Evolutionary conservation across 2,888 invertebrate species (phyloP), one percentile per base, ranked within the genome.

Genomic region (Sphecodes monilicornis): DNA sequence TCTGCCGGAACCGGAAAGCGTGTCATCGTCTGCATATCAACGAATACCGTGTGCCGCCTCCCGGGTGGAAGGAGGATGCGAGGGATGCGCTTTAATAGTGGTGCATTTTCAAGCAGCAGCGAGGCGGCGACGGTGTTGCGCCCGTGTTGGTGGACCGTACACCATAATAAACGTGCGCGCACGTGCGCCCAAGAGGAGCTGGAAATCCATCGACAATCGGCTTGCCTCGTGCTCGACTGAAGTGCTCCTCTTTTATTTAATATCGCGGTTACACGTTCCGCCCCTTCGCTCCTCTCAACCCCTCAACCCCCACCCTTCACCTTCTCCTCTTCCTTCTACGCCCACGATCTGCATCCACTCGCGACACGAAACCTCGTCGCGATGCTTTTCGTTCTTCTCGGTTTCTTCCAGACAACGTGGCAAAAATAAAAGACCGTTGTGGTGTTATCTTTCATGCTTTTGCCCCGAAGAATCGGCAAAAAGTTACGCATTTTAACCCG

Each of bases 11-110:
- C 91, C 91, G 92, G 91, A 92, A 91, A 92, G 87, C 90, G 90
- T 85, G 90, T 91, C 91, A 91, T 91, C 91, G 90, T 90, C 90
- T 89, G 91, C 91, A 92, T 91, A 92, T 92, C 92, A 92, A 92
- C 91, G 89, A 91, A 89, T 88, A 82, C 86, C 84, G 75, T 70
- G 78, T 64, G 76, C 84, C n/a, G 74, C 54, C 54, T 82, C 18
- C 41, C 50, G 10, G 68, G 68, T 22, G 36, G 36, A 22, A n/a
- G 78, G 80, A 83, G 80, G 81, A 80, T 82, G 81, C 79, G 75
- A 76, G 78, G 84, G 85, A 82, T 85, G 90, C 89, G 87, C 84
- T 89, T 90, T 88, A 90, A 89, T 89, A 89, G 88, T 74, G 88
- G 87, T 81, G 89, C 90, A 88, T 89, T 88, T 90, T 79, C 87